Evolutionary conservation across 2,888 invertebrate species (phyloP).

Genomic region (Chesias legatella): DNA sequence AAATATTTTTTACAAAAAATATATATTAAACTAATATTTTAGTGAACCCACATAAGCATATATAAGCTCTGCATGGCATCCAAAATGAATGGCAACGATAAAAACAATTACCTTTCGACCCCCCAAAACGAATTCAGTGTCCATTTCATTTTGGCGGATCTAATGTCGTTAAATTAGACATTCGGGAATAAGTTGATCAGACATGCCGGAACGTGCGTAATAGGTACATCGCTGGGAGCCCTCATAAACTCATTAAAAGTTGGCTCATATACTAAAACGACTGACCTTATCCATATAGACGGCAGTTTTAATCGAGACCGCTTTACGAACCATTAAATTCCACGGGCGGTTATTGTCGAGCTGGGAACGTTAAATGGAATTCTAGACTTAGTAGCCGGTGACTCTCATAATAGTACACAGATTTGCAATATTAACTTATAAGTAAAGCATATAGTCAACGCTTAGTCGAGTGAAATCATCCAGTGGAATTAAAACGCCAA

Average conservation of each 20-base stretch:
- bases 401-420: slow-evolving; percentile 38
- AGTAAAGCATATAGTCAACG: slow-evolving; percentile 28
- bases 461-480: slow-evolving; percentile 11
- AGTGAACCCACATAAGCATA: no score
- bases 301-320: slow-evolving; percentile 74
- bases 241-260: slow-evolving; percentile 77
- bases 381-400: slow-evolving; percentile 50
- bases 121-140: slow-evolving; percentile 13
- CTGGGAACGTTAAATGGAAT: slow-evolving; percentile 70
- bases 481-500: slow-evolving; percentile 17
- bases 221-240: slow-evolving; percentile 39
- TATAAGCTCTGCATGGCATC: slow-evolving; percentile 7
- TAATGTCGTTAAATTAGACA: slow-evolving; percentile 45
- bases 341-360: slow-evolving; percentile 68
- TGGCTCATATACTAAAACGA: slow-evolving; percentile 64
- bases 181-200: slow-evolving; percentile 42
- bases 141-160: slow-evolving; percentile 12
- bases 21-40: no score
- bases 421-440: slow-evolving; percentile 40
- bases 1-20: no score
- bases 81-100: slow-evolving; percentile 4
- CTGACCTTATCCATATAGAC: slow-evolving; percentile 65
- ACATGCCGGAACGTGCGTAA: slow-evolving; percentile 38
- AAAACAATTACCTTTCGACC: slow-evolving; percentile 11
- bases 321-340: slow-evolving; percentile 71